Percentiles rank a stretch among this genome's conserved stretches.
Evolutionary conservation across 1,140 invertebrate species (phyloP).

Genomic region (Amyelois transitella): DNA sequence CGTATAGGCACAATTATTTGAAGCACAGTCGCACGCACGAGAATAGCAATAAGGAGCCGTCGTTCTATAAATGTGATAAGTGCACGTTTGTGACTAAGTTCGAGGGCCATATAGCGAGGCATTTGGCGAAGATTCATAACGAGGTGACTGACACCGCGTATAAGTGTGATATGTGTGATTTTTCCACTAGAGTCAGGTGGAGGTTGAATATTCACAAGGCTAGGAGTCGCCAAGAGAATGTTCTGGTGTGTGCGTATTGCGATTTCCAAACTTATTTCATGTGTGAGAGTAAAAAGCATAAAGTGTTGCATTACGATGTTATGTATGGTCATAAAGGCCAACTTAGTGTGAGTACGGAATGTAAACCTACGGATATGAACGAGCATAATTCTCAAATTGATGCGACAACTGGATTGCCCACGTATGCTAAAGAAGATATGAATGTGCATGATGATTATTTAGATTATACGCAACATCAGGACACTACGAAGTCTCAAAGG

Average conservation of each 20-base stretch:
- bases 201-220: conserved; percentile 40
- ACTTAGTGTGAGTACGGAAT: too few species aligned
- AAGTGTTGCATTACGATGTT: conserved; percentile 28
- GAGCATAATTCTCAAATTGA: background rate
- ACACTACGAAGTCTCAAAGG: background rate
- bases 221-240: conserved; percentile 25
- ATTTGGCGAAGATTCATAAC: conserved; percentile 48
- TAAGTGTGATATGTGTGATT: conserved; percentile 44
- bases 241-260: conserved; percentile 33
- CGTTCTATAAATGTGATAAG: conserved; percentile 43
- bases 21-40: conserved; percentile 43
- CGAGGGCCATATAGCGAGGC: conserved; percentile 42
- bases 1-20: conserved; percentile 38
- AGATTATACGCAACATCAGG: background rate
- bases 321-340: conserved; percentile 15
- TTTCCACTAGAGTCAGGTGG: conserved; percentile 41
- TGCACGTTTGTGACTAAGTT: conserved; percentile 45
- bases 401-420: background rate
- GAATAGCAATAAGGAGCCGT: conserved; percentile 1
- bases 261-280: conserved; percentile 33
- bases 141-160: conserved; percentile 33
- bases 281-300: conserved; percentile 46
- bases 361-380: too few species aligned
- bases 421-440: background rate
- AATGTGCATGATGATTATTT: background rate